phyloP scores from a whole-genome alignment of 2,113 vertebrate genomes.

The Oenanthe melanoleuca region DNA sequence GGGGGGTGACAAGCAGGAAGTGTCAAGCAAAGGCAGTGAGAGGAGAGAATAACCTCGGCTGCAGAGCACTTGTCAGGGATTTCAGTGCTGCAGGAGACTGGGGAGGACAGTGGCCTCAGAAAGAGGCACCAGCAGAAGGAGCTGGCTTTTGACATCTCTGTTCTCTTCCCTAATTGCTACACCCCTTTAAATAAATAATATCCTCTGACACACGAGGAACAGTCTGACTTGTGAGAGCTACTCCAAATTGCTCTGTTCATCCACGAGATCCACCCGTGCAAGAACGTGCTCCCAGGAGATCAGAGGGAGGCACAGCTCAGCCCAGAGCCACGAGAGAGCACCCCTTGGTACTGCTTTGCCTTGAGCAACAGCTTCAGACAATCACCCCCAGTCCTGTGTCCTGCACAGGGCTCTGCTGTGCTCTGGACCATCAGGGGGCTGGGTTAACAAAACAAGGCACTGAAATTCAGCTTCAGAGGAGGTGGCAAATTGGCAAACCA shows the following conservation, averaged over 20 bases:
- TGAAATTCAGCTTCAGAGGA: background rate
- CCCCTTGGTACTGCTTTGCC: background rate
- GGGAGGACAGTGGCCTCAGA: background rate
- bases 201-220: background rate
- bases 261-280: background rate
- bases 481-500: background rate
- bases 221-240: background rate
- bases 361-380: background rate
- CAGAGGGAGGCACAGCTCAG: background rate
- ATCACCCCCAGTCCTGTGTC: background rate
- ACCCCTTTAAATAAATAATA: background rate
- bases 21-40: background rate
- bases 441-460: background rate
- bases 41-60: background rate
- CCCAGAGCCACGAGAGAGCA: rapidly evolving
- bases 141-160: background rate
- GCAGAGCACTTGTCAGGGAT: background rate
- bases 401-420: background rate
- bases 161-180: background rate
- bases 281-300: background rate
- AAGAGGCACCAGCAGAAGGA: background rate
- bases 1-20: background rate
- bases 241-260: rapidly evolving
- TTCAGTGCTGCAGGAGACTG: background rate
- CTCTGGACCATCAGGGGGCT: background rate